phyloP scores from a whole-genome alignment of 2,888 invertebrate genomes.

The Melitaea athalia region DNA sequence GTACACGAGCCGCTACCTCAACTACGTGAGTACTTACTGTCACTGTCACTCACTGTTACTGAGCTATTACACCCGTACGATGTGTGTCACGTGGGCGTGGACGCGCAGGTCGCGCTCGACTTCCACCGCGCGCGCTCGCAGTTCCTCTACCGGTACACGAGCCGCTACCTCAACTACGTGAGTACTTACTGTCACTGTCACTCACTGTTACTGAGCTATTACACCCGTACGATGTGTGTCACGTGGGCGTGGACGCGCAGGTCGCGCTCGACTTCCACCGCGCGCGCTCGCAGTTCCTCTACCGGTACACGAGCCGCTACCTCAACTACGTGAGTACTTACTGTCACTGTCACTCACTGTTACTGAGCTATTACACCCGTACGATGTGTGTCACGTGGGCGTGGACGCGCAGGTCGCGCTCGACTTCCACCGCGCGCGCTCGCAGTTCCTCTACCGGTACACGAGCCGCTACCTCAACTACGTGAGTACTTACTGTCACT shows the following conservation, averaged over 20 bases:
- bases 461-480: constrained; percentile 95
- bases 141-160: constrained; percentile 92
- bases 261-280: constrained; percentile 97
- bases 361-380: too few species aligned
- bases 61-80: neutral
- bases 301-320: constrained; percentile 91
- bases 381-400: constrained; percentile 84
- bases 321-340: constrained; percentile 90
- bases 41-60: too few species aligned
- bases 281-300: constrained; percentile 92
- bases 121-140: constrained; percentile 95
- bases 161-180: constrained; percentile 94
- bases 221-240: too few species aligned
- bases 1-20: constrained; percentile 92
- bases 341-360: too few species aligned
- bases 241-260: constrained; percentile 96
- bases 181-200: constrained; percentile 41
- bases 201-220: too few species aligned
- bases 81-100: constrained; percentile 87
- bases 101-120: constrained; percentile 96
- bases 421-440: constrained; percentile 94
- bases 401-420: constrained; percentile 97
- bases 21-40: constrained; percentile 85
- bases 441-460: constrained; percentile 92
- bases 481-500: constrained; percentile 75